Evolutionary conservation across 2,113 vertebrate genomes (phyloP), one percentile per base, ranked within the genome.

Genomic region (Ranitomeya imitator): DNA sequence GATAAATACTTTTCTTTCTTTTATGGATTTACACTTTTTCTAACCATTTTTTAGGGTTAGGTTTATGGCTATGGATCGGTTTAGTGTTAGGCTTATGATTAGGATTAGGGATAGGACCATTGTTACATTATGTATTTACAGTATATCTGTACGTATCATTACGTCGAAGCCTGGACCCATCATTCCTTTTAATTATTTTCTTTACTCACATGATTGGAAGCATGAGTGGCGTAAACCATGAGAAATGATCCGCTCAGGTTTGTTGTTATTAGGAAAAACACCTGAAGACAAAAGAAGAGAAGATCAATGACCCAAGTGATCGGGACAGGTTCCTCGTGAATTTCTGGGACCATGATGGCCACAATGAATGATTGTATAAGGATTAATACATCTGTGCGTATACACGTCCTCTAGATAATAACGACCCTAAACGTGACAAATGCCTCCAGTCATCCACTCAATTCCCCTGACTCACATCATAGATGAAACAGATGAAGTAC

Each of bases 201-300:
- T 21, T 16, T 78, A 79, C 77, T 79, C 77, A 79, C 77, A 57
- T 54, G 21, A 79, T 57, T 55, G 12, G 21, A 13, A 14, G 52
- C 1, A 26, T 5, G 26, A 14, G 13, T n/a, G n/a, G 21, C 6
- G 51, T n/a, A 57, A 15, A 15, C 26, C 21, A 79, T 12, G 9
- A 79, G 52, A 23, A 79, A 55, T 1, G 77, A 79, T 26, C 77
- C 77, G 54, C 23, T 79, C 77, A 79, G 21, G 77, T 79, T 79
- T 79, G 77, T 55, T 79, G 77, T 79, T 52, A 79, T 79, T 21
- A 79, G n/a, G 9, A 55, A 79, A 16, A n/a, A 7, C 21, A 79
- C 21, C 77, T 79, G n/a, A 6, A 55, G 18, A 12, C 3, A 3
- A 79, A 52, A 15, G 21, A 55, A 8, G 19, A 79, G n/a, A 55